Conservation (phyloP, 2,888 invertebrate species). For the Axea sp. region DNA sequence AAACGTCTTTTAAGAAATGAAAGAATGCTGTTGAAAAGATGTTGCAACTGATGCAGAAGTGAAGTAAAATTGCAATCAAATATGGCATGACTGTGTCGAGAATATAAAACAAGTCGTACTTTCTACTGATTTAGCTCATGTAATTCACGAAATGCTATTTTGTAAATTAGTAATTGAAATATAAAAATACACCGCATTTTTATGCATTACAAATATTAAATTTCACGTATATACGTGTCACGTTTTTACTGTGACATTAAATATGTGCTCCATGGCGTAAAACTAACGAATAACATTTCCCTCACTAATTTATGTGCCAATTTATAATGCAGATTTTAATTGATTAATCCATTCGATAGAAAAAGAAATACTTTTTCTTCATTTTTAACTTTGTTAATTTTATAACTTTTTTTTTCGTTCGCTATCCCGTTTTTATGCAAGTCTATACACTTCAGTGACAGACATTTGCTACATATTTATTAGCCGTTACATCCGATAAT, state of each 20-base stretch:
- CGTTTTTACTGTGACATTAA: background rate
- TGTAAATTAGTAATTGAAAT: constrained; percentile 4
- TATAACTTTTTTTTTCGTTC: too few species aligned
- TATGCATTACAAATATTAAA: too few species aligned
- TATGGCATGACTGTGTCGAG: constrained; percentile 6
- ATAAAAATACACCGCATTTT: too few species aligned
- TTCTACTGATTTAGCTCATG: constrained; percentile 3
- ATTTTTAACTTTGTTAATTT: too few species aligned
- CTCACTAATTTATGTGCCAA: background rate
- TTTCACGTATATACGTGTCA: too few species aligned
- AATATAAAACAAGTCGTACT: constrained; percentile 3
- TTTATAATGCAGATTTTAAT: constrained; percentile 7
- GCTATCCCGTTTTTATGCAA: constrained; percentile 33
- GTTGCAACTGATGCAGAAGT: constrained; percentile 5
- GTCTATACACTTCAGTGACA: constrained; percentile 13
- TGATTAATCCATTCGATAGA: constrained; percentile 14
- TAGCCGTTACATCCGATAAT: constrained; percentile 40
- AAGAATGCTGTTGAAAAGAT: background rate
- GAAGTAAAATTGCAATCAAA: constrained; percentile 13
- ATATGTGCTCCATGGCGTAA: background rate
- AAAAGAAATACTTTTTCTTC: constrained; percentile 20
- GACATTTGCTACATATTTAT: constrained; percentile 42
- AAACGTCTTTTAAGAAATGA: background rate
- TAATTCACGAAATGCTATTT: constrained; percentile 3
- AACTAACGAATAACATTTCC: background rate